These are phyloP conservation scores for Tolypeutes matacus DNA, from an alignment of 2,797 vertebrate species.

Conservation along the genomic window DNA sequence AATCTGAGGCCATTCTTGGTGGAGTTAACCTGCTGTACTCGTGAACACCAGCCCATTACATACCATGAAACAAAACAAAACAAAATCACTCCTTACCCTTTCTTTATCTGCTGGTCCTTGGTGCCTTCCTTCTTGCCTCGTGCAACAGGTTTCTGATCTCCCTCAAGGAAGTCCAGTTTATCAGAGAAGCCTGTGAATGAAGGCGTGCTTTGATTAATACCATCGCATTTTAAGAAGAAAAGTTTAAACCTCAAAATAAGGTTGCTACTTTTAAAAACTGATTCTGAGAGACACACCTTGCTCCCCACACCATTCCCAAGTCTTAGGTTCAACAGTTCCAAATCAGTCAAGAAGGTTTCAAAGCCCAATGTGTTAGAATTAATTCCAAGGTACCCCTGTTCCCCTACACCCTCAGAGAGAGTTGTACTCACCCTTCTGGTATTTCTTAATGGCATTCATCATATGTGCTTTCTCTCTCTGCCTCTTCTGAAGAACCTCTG, in stretches of 20 bases:
- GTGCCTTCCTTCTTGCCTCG: conserved; percentile 83
- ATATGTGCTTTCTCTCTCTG: conserved; percentile 97
- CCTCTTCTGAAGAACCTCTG: conserved; percentile 96
- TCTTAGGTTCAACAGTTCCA: background rate
- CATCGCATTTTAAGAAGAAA: conserved; percentile 23
- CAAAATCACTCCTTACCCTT: conserved; percentile 87
- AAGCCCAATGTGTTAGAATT: background rate
- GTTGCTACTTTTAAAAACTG: background rate
- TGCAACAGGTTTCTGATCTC: conserved; percentile 88
- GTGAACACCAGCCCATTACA: background rate
- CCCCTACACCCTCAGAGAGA: background rate
- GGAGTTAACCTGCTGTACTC: fast-evolving
- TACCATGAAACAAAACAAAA: background rate
- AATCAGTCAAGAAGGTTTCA: background rate
- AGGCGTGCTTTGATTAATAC: background rate
- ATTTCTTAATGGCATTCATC: conserved; percentile 97
- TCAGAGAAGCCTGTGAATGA: conserved; percentile 94
- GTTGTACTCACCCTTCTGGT: conserved; percentile 94
- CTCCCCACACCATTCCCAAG: background rate
- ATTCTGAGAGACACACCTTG: background rate
- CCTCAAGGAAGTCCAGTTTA: conserved; percentile 98
- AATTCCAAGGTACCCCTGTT: background rate
- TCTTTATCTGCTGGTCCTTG: conserved; percentile 88
- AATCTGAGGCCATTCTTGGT: background rate
- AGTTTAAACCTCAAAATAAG: background rate